These are phyloP conservation scores for Tachina lurida DNA, from an alignment of 2,888 invertebrate species.

Conservation along the genomic window DNA sequence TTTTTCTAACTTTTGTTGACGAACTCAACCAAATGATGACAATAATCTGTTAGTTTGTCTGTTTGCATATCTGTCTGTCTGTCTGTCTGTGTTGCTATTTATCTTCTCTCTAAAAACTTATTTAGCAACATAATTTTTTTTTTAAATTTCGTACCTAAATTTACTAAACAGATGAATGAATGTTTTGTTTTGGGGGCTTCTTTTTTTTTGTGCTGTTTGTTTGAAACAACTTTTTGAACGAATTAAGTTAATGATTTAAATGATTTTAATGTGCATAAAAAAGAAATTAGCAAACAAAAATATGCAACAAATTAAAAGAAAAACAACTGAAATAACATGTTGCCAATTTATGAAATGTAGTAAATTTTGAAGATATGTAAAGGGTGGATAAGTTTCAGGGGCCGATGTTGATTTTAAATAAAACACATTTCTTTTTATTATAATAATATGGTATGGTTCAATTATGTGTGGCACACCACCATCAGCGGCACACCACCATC, in stretches of 20 bases:
- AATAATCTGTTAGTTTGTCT: conserved; percentile 27
- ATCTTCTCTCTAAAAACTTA: conserved; percentile 30
- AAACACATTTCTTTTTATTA: too few relatives aligned
- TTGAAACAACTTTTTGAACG: conserved; percentile 16
- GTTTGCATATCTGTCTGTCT: neutral
- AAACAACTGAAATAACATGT: conserved; percentile 56
- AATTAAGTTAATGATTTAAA: conserved; percentile 70
- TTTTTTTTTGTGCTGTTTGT: conserved; percentile 16
- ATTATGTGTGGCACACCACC: too few relatives aligned
- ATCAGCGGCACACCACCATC: too few relatives aligned
- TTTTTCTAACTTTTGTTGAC: conserved; percentile 40
- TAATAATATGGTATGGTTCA: too few relatives aligned
- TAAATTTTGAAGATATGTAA: conserved; percentile 12
- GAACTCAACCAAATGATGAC: conserved; percentile 68
- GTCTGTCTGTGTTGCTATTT: conserved; percentile 6
- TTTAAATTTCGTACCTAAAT: conserved; percentile 9
- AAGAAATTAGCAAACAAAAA: conserved; percentile 34
- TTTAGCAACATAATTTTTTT: conserved; percentile 17
- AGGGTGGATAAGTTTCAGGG: too few relatives aligned
- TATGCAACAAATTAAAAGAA: conserved; percentile 54
- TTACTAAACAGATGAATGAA: conserved; percentile 62
- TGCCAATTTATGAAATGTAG: conserved; percentile 66
- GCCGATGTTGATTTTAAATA: too few relatives aligned
- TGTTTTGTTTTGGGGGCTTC: conserved; percentile 18
- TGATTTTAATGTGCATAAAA: conserved; percentile 64